Evolutionary conservation across 2,797 vertebrate species (phyloP).

Genomic region (Toxotes lorentzi): DNA sequence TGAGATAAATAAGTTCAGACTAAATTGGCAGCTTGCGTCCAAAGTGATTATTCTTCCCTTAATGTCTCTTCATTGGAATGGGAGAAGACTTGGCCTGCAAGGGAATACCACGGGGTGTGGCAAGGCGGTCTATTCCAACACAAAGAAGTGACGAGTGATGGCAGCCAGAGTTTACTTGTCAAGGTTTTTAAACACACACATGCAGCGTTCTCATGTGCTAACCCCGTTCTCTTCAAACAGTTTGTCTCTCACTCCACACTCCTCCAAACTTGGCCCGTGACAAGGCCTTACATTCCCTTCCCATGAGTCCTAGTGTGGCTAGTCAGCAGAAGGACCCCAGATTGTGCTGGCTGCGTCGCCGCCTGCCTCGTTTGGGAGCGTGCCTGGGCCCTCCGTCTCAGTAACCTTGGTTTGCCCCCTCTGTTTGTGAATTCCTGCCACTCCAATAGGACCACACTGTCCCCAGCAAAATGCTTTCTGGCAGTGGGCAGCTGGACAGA

Average conservation of each 20-base stretch:
- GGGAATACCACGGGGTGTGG: conserved; percentile 72
- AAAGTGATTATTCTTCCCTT: conserved; percentile 78
- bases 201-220: conserved; percentile 51
- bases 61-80: conserved; percentile 76
- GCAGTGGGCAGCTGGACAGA: conserved; percentile 71
- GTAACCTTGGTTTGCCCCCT: conserved; percentile 83
- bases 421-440: conserved; percentile 83
- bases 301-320: conserved; percentile 77
- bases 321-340: conserved; percentile 81
- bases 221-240: conserved; percentile 66
- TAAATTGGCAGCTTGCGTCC: conserved; percentile 79
- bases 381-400: conserved; percentile 73
- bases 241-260: conserved; percentile 67
- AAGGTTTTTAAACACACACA: conserved; percentile 69
- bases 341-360: conserved; percentile 72
- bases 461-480: conserved; percentile 77
- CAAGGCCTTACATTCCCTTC: conserved; percentile 76
- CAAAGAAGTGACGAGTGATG: conserved; percentile 80
- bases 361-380: conserved; percentile 76
- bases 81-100: conserved; percentile 73
- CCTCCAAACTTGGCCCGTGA: conserved; percentile 73
- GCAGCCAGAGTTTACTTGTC: conserved; percentile 81
- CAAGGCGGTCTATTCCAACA: conserved; percentile 70
- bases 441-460: conserved; percentile 77
- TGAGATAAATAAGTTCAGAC: conserved; percentile 80